phyloP scores from a whole-genome alignment of 2,888 invertebrate species.

The Scaptodrosophila latifasciaeformis region DNA sequence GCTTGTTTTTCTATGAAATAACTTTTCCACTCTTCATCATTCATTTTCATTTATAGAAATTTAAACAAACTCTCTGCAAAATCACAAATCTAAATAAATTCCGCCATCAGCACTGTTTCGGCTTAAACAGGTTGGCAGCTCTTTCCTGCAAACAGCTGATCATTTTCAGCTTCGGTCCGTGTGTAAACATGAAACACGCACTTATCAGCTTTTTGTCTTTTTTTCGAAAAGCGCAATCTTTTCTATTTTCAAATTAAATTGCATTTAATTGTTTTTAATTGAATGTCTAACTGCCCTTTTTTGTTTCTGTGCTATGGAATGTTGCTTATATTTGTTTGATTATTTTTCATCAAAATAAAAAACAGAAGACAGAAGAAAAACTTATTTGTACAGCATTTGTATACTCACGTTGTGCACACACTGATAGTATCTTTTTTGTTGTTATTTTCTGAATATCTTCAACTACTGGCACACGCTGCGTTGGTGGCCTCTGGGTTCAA shows the following conservation, averaged over 20 bases:
- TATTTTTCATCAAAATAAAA: conserved; percentile 4
- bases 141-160: neutral
- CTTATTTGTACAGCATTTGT: conserved; percentile 54
- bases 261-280: conserved; percentile 44
- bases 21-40: neutral
- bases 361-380: conserved; percentile 30
- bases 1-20: conserved; percentile 26
- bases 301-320: neutral
- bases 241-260: no score
- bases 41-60: conserved; percentile 7
- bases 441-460: conserved; percentile 20
- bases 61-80: neutral
- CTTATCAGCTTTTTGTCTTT: no score
- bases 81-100: neutral
- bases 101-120: no score
- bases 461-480: neutral
- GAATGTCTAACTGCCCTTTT: neutral
- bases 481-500: conserved; percentile 17
- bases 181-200: no score
- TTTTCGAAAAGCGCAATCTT: no score
- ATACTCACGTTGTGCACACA: conserved; percentile 67
- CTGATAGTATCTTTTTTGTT: conserved; percentile 6
- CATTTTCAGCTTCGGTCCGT: no score
- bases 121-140: neutral
- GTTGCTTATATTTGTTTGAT: neutral